These are phyloP conservation scores for Drosophila baimaii DNA, from an alignment of 1,140 invertebrate species.

Conservation along the genomic window DNA sequence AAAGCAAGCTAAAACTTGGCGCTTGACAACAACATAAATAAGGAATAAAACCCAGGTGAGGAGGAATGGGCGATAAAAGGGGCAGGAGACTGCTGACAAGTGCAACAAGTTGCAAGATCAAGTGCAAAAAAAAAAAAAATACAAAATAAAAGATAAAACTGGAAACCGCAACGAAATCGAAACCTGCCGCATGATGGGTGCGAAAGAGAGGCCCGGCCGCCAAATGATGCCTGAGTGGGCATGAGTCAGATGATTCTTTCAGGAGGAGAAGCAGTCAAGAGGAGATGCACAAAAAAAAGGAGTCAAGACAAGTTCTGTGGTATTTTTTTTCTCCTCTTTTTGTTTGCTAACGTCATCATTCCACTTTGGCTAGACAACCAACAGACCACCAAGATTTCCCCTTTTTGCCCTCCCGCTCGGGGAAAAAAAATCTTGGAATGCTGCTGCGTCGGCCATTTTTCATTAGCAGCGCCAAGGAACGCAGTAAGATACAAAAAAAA, in stretches of 20 bases:
- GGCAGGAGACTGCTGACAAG: slow-evolving; percentile 47
- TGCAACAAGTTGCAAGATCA: slow-evolving; percentile 66
- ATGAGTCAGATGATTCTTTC: slow-evolving; percentile 43
- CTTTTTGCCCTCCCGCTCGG: slow-evolving; percentile 2
- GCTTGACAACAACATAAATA: slow-evolving; percentile 14
- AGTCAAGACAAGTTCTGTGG: slow-evolving; percentile 31
- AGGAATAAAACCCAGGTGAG: neutral
- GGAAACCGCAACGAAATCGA: slow-evolving; percentile 53
- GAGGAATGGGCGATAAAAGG: neutral
- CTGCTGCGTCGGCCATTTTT: slow-evolving; percentile 53
- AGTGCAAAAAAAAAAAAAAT: slow-evolving; percentile 34
- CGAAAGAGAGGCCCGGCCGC: slow-evolving; percentile 5
- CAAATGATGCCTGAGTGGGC: slow-evolving; percentile 13
- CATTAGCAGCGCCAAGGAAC: slow-evolving; percentile 24
- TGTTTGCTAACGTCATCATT: slow-evolving; percentile 52
- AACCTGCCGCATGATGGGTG: slow-evolving; percentile 27
- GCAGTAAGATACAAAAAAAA: slow-evolving; percentile 19
- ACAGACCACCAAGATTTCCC: slow-evolving; percentile 56
- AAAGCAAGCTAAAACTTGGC: slow-evolving; percentile 10
- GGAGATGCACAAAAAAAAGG: slow-evolving; percentile 5
- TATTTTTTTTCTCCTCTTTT: neutral
- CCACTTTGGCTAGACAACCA: slow-evolving; percentile 62
- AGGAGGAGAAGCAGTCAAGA: slow-evolving; percentile 18
- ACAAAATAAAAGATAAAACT: slow-evolving; percentile 20
- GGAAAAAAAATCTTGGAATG: slow-evolving; percentile 41